A percentile compares a stretch with the other conserved stretches of the same genome.
phyloP scores from a whole-genome alignment of 2,797 vertebrate genomes.

The Rhodeus uyekii region DNA sequence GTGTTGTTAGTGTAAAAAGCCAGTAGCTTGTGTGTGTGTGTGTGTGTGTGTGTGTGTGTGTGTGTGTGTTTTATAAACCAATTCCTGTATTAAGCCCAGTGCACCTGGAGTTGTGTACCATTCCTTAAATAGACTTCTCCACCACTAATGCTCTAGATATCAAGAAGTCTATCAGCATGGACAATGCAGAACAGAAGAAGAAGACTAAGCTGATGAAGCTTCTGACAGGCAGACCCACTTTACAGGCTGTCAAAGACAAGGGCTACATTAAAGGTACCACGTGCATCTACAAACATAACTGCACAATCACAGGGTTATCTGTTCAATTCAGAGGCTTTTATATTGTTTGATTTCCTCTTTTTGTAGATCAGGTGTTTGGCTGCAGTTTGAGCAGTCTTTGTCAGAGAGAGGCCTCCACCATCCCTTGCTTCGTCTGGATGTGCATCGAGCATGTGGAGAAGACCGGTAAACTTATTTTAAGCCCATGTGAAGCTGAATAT shows the following conservation, averaged over 20 bases:
- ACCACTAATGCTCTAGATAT: constrained; percentile 64
- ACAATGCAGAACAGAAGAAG: constrained; percentile 85
- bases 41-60: no score
- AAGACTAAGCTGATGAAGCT: constrained; percentile 88
- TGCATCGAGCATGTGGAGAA: constrained; percentile 87
- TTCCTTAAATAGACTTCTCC: neutral
- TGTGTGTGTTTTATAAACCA: no score
- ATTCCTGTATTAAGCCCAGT: neutral
- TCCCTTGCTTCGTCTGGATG: constrained; percentile 83
- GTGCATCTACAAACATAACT: neutral
- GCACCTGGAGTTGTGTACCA: neutral
- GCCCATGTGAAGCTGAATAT: neutral
- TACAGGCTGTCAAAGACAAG: constrained; percentile 87
- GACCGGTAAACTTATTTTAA: constrained; percentile 69
- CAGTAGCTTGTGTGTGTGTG: no score
- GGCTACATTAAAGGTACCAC: constrained; percentile 87
- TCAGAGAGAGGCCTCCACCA: constrained; percentile 81
- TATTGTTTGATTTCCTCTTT: neutral
- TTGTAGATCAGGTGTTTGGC: constrained; percentile 86
- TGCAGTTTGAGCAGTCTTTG: constrained; percentile 83
- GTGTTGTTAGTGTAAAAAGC: no score
- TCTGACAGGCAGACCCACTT: constrained; percentile 82
- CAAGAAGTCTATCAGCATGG: constrained; percentile 76
- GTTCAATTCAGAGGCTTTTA: neutral
- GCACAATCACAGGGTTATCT: neutral